A percentile compares a stretch with the other conserved stretches of the same genome.
Conservation (phyloP, 2,113 vertebrate genomes). For the Sturnira hondurensis region DNA sequence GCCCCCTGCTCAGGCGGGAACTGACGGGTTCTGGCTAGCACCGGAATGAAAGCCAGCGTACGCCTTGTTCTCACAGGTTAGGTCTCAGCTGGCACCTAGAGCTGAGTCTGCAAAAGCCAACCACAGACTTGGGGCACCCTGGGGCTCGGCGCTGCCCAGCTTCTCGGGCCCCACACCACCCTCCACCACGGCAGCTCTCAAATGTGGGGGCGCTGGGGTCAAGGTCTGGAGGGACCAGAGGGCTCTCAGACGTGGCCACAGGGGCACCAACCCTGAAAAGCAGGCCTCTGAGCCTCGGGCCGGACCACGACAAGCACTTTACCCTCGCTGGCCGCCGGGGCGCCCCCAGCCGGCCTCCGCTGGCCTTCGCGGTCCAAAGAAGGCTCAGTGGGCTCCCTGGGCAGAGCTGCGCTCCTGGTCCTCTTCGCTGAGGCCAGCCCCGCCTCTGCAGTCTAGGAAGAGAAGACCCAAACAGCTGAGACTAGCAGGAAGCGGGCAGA, state of each 20-base stretch:
- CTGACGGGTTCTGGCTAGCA: neutral
- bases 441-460: constrained; percentile 70
- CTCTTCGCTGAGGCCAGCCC: constrained; percentile 84
- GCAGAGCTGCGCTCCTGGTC: constrained; percentile 82
- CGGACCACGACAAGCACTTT: neutral
- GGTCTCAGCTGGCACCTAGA: neutral
- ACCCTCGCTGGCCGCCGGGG: constrained; percentile 65
- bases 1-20: neutral
- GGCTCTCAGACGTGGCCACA: neutral
- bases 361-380: constrained; percentile 77
- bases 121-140: fast-evolving
- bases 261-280: too few species aligned
- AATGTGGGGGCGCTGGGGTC: too few species aligned
- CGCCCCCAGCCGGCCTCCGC: constrained; percentile 35
- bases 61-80: neutral
- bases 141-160: neutral
- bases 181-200: neutral
- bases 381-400: constrained; percentile 58
- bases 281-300: neutral
- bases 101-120: neutral
- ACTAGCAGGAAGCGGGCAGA: neutral
- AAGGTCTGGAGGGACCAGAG: neutral
- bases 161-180: fast-evolving
- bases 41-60: neutral
- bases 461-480: constrained; percentile 47